Conservation (phyloP, 2,888 invertebrate species). For the Xestoiulus laeticollis region DNA sequence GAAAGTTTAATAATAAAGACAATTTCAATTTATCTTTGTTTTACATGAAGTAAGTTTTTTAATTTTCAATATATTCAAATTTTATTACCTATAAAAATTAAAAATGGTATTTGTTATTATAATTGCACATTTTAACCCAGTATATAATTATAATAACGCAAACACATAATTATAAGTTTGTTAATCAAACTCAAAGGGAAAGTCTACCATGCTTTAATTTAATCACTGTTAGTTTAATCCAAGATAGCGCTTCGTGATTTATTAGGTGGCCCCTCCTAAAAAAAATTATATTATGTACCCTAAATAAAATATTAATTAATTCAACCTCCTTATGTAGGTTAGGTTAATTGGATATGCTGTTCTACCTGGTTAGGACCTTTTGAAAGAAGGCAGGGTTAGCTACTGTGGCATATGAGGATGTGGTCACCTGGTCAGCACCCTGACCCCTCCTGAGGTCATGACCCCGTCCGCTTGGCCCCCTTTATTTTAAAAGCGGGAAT, state of each 20-base stretch:
- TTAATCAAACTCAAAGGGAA: no score
- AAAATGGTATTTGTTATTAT: no score
- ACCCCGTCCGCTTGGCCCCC: neutral
- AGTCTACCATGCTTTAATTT: no score
- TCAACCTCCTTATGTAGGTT: slow-evolving; percentile 34
- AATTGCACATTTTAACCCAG: no score
- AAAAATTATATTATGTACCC: neutral
- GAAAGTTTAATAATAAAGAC: no score
- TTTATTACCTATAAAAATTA: no score
- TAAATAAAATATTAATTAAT: slow-evolving; percentile 12
- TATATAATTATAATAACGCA: no score
- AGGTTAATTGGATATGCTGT: neutral
- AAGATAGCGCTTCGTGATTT: neutral
- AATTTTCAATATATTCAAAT: no score
- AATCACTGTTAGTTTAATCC: no score
- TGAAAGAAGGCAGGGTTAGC: neutral
- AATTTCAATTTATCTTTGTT: no score
- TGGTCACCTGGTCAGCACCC: slow-evolving; percentile 33
- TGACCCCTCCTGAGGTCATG: slow-evolving; percentile 23
- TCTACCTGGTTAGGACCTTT: slow-evolving; percentile 18
- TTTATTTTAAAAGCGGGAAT: neutral
- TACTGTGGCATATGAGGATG: slow-evolving; percentile 16
- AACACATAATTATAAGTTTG: no score
- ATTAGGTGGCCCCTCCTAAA: neutral
- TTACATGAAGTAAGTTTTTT: no score